These are phyloP conservation scores for Martes martes DNA, from an alignment of 2,113 vertebrate genomes.

Conservation along the genomic window DNA sequence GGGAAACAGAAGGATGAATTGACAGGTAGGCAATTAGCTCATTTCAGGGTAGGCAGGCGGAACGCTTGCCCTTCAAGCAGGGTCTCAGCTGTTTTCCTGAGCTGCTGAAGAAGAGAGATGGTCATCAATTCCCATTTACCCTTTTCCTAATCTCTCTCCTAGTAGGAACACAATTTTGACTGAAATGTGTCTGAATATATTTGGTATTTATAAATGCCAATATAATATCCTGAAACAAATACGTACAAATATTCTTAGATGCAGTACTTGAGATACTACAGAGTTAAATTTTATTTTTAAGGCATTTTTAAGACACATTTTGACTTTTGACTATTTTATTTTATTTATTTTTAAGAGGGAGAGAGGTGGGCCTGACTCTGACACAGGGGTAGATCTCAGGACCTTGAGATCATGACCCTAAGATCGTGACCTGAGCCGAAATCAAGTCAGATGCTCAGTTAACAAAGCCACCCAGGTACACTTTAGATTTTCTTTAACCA, in stretches of 20 bases:
- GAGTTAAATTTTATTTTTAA: background rate
- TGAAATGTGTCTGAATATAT: background rate
- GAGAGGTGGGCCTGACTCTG: background rate
- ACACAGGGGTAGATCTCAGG: background rate
- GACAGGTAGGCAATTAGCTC: background rate
- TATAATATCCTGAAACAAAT: conserved; percentile 2
- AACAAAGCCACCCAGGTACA: background rate
- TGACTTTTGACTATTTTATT: background rate
- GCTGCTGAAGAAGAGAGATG: background rate
- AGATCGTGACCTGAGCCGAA: background rate
- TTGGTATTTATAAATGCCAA: conserved; percentile 1
- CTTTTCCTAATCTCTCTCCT: background rate
- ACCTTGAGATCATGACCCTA: background rate
- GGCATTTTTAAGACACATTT: background rate
- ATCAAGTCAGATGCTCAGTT: background rate
- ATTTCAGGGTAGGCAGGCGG: background rate
- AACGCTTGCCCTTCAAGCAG: background rate
- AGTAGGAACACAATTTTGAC: background rate
- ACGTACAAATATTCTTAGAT: background rate
- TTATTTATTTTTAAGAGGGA: background rate
- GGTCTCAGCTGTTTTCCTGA: background rate
- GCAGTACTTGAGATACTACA: background rate
- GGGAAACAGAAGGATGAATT: background rate
- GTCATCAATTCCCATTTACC: background rate
- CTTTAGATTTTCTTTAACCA: background rate